phyloP scores from a whole-genome alignment of 2,888 invertebrate genomes.

The Isotomurus palustris region DNA sequence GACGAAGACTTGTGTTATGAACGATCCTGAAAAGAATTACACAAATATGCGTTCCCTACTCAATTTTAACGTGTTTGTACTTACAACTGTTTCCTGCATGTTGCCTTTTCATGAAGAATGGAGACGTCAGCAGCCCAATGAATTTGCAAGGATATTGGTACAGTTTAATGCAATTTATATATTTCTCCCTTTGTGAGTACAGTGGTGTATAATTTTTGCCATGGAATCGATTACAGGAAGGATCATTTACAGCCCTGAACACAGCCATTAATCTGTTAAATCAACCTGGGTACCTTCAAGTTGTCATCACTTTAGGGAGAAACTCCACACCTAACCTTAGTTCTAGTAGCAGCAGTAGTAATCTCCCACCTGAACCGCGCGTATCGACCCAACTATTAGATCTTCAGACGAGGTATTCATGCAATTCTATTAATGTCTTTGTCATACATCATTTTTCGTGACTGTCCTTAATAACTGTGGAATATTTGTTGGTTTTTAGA shows the following conservation, averaged over 20 bases:
- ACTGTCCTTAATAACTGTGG: neutral
- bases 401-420: slow-evolving; percentile 37
- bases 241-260: slow-evolving; percentile 36
- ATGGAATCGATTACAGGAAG: slow-evolving; percentile 23
- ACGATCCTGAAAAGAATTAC: slow-evolving; percentile 39
- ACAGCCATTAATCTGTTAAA: slow-evolving; percentile 36
- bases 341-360: neutral
- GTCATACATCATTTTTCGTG: neutral
- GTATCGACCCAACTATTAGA: slow-evolving; percentile 36
- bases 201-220: neutral
- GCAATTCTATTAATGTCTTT: neutral
- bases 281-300: slow-evolving; percentile 36
- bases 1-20: slow-evolving; percentile 31
- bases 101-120: slow-evolving; percentile 36
- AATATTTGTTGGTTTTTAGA: neutral
- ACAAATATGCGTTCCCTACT: slow-evolving; percentile 33
- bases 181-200: no score
- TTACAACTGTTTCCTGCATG: slow-evolving; percentile 31
- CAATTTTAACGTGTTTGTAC: slow-evolving; percentile 24
- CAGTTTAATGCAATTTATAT: neutral
- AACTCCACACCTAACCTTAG: slow-evolving; percentile 14
- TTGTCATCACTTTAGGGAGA: slow-evolving; percentile 4
- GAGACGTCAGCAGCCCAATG: slow-evolving; percentile 28
- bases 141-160: slow-evolving; percentile 36
- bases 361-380: slow-evolving; percentile 23